Conservation (phyloP, 2,888 invertebrate genomes). For the Aphidoletes aphidimyza region DNA sequence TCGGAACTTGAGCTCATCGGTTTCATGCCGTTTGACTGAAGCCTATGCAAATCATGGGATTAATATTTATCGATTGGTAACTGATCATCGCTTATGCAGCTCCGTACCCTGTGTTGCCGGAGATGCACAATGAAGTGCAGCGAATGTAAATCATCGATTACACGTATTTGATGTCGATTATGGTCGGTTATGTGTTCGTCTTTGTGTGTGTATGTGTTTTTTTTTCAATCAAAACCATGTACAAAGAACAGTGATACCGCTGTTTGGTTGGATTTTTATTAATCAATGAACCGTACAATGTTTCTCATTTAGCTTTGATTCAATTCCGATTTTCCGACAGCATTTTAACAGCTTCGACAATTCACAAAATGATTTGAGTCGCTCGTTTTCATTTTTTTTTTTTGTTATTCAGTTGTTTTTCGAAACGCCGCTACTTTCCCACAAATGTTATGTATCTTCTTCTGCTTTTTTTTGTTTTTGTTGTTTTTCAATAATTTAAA, state of each 20-base stretch:
- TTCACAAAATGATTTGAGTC: slow-evolving; percentile 9
- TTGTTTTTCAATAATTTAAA: not conserved
- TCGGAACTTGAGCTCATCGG: no score
- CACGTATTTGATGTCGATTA: slow-evolving; percentile 49
- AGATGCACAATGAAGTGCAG: slow-evolving; percentile 12
- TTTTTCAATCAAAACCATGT: slow-evolving; percentile 23
- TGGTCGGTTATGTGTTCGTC: slow-evolving; percentile 32
- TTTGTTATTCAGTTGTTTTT: not conserved
- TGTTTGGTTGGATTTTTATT: not conserved
- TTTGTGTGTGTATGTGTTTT: no score
- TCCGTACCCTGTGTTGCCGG: no score
- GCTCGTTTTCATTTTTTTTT: no score
- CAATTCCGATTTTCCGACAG: not conserved
- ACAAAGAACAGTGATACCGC: slow-evolving; percentile 17
- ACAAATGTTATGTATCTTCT: not conserved
- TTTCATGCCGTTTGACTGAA: not conserved
- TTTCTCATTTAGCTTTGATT: slow-evolving; percentile 22
- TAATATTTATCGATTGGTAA: slow-evolving; percentile 1
- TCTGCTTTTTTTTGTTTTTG: no score
- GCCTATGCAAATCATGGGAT: slow-evolving; percentile 28
- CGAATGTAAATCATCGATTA: slow-evolving; percentile 51
- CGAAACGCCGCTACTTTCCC: slow-evolving; percentile 22
- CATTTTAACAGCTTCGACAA: slow-evolving; percentile 31
- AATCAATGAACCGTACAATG: slow-evolving; percentile 51
- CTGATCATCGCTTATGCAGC: no score